phyloP scores from a whole-genome alignment of 2,113 vertebrate genomes.

The Castor canadensis region DNA sequence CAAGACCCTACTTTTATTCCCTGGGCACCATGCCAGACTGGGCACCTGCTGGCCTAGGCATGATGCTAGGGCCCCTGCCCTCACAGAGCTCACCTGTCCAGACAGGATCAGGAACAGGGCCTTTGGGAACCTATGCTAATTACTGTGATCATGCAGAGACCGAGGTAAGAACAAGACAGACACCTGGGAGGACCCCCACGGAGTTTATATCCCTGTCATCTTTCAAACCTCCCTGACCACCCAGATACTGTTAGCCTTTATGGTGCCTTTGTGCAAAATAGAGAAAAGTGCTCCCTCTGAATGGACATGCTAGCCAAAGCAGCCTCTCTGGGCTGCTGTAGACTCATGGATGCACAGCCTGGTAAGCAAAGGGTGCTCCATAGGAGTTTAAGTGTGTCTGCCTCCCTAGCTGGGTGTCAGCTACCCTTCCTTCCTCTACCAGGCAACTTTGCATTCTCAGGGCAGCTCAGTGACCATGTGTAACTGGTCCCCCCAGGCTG shows the following conservation, averaged over 20 bases:
- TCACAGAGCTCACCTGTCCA: neutral
- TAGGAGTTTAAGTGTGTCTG: neutral
- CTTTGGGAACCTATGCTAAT: neutral
- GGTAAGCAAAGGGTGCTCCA: neutral
- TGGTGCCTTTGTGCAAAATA: neutral
- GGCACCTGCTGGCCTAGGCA: neutral
- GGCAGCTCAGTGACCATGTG: neutral
- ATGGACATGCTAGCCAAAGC: neutral
- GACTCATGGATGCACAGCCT: neutral
- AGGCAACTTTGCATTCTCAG: neutral
- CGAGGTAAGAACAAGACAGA: neutral
- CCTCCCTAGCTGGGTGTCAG: neutral
- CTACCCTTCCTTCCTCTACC: neutral
- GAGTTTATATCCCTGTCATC: neutral
- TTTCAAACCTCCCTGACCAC: neutral
- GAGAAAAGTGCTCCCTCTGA: neutral
- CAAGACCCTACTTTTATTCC: neutral
- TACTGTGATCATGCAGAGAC: accelerated
- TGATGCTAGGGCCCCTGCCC: neutral
- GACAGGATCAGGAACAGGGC: neutral
- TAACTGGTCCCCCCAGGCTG: neutral
- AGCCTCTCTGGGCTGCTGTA: neutral
- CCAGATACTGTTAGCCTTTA: neutral
- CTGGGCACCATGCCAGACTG: neutral
- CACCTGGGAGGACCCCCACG: accelerated